phyloP scores from a whole-genome alignment of 2,797 vertebrate species.

The Enteromius treurensis region DNA sequence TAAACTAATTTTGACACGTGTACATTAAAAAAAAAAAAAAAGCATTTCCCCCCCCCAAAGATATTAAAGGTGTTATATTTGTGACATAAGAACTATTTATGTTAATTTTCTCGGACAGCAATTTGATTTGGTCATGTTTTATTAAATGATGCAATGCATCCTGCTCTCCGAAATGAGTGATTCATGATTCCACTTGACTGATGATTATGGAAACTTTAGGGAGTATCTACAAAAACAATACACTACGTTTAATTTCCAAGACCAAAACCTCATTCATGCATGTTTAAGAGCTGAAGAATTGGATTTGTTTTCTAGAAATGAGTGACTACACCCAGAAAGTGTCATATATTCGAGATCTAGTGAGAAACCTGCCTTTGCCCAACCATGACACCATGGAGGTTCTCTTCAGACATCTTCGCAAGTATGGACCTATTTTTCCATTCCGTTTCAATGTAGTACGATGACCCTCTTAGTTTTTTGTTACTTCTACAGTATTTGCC shows the following conservation, averaged over 20 bases:
- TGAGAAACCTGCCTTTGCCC: slow-evolving; percentile 80
- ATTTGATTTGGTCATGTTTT: not conserved
- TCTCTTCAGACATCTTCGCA: slow-evolving; percentile 88
- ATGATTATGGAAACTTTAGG: not conserved
- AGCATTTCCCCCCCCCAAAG: not conserved
- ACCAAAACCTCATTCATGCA: not conserved
- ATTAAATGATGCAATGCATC: not conserved
- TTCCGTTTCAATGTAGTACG: not conserved
- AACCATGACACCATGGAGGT: slow-evolving; percentile 89
- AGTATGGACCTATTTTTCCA: slow-evolving; percentile 71
- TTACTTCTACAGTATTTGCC: not conserved
- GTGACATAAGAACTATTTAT: not conserved
- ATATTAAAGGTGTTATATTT: not conserved
- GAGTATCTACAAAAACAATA: not conserved
- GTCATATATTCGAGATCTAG: slow-evolving; percentile 83
- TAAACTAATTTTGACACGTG: not conserved
- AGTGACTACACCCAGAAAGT: slow-evolving; percentile 75
- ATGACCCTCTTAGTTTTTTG: not conserved
- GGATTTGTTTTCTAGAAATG: slow-evolving; percentile 75
- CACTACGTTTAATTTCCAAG: not conserved
- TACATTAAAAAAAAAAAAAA: not conserved
- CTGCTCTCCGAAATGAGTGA: not conserved
- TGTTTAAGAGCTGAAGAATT: not conserved
- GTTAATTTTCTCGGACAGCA: not conserved
- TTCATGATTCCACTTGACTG: not conserved